Base-by-base conservation (phyloP, 1,140 invertebrate genomes). In the Frieseomelitta varia region DNA sequence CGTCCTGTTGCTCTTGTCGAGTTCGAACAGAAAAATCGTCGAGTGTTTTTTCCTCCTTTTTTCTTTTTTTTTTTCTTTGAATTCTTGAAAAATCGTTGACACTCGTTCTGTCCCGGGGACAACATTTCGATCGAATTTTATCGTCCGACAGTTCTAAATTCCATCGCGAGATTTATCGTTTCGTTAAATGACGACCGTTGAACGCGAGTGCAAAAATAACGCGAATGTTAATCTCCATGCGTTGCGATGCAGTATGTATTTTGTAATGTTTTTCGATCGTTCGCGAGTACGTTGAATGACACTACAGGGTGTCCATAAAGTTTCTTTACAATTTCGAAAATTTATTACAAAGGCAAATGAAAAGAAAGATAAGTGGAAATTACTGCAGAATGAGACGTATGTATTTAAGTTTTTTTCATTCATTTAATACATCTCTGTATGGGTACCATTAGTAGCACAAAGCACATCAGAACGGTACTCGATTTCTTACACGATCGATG, bases 91-190 rank as follows among this genome's bases (percentile, higher is more conserved):
- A 79, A 47, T 74, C 19, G 8, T 47, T 8, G 19, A 67, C 17
- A 30, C 67, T 30, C 19, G 30, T 67, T 24, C 67, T 69, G 21
- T 12, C 39, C 34, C 34, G 39, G 21, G 67, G 39, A 69, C 21
- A 69, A 69, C 34, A 3, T 10, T 17, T 3, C 19, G 39, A 74
- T 81, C 39, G 24, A 74, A 63, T 75, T 80, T 79, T 71, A 79
- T 72, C 65, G 68, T 6, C 47, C 47, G 61, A 68, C 76, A 68
- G 76, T 78, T 78, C 53, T 78, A 78, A 78, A 78, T 67, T 78
- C 76, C 76, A 53, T 47, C 39, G 15, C 61, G 61, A 68, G 76
- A 78, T 78, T 78, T 67, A 78, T 68, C 61, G 76, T 30, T 27
- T n/a, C n/a, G n/a, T n/a, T n/a, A n/a, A n/a, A n/a, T n/a, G n/a